Evolutionary conservation across 2,888 invertebrate genomes (phyloP), one percentile per base, ranked within the genome.

Genomic region (Plebejus argus): DNA sequence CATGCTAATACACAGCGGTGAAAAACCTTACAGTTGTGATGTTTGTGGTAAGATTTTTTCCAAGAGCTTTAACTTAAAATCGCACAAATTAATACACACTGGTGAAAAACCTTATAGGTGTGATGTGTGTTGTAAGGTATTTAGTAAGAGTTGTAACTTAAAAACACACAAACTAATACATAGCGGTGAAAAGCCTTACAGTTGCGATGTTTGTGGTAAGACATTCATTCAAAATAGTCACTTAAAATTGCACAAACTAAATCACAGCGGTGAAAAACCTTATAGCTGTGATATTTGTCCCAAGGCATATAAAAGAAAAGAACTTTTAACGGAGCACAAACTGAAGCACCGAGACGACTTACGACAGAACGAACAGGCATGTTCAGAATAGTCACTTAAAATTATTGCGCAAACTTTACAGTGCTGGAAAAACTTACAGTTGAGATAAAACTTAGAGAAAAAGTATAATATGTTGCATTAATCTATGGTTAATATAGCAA

Each of bases 41-140:
- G 20, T 61, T 61, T 61, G 61, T 23, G 10, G 10, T 61, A 61
- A 45, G 45, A 45, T 45, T 45, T 45, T 45, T 45, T 45, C 45
- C 12, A 45, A 45, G 18, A 53, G 53, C 18, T 53, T 15, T 53
- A 53, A 53, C 18, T 70, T 70, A n/a, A 33, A 70, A 70, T 39
- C n/a, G 0, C 70, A 70, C n/a, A 70, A 70, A 35, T n/a, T 18
- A 53, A n/a, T n/a, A 18, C 53, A 53, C 6, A 53, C 6, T 53
- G 53, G 53, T 53, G 53, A 53, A 18, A 53, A 53, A 5, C 53
- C 15, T 58, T 58, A 58, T 8, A 20, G 18, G 15, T 58, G 58
- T 39, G 71, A 71, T 20, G 71, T 71, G 18, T 71, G 71, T 35
- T 18, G 18, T 2, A 71, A 45, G 71, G 74, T 66, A 8, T 71